Percentiles rank a stretch among this genome's conserved stretches.
Conservation (phyloP, 2,888 invertebrate genomes). For the Cantharis flavilabris region DNA sequence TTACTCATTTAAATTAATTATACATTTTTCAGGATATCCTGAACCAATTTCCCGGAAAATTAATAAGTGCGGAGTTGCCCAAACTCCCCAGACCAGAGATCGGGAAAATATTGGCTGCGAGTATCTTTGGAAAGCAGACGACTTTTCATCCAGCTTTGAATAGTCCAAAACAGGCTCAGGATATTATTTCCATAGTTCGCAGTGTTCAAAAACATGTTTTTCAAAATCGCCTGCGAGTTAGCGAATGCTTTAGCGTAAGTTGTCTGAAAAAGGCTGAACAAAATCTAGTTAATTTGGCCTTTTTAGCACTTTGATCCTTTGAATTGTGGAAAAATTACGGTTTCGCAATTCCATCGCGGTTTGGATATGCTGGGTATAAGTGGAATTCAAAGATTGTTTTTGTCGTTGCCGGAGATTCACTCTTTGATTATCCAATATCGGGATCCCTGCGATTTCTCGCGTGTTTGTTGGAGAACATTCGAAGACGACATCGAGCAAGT, state of each 20-base stretch:
- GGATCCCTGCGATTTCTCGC: conserved; percentile 70
- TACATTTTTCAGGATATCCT: conserved; percentile 56
- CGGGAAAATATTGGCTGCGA: conserved; percentile 58
- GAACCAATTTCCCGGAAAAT: conserved; percentile 64
- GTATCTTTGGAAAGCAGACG: conserved; percentile 60
- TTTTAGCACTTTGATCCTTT: conserved; percentile 70
- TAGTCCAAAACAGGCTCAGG: conserved; percentile 57
- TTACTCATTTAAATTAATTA: neutral
- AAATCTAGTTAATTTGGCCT: neutral
- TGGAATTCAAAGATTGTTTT: conserved; percentile 59
- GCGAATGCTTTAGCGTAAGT: conserved; percentile 71
- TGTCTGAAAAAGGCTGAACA: accelerated
- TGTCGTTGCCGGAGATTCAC: conserved; percentile 67
- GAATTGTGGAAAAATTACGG: conserved; percentile 69
- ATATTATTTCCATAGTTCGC: conserved; percentile 62
- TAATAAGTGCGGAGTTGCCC: conserved; percentile 71
- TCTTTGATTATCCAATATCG: conserved; percentile 69
- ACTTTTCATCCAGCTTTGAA: conserved; percentile 66
- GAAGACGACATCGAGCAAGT: conserved; percentile 78
- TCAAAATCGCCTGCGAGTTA: conserved; percentile 66
- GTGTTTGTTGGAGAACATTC: conserved; percentile 77
- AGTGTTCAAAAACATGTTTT: conserved; percentile 70
- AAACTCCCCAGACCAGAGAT: conserved; percentile 71
- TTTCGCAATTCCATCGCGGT: conserved; percentile 73
- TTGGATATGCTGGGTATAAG: conserved; percentile 70